Base-by-base conservation (phyloP, 2,888 invertebrate species). In the Cosmia pyralina region DNA sequence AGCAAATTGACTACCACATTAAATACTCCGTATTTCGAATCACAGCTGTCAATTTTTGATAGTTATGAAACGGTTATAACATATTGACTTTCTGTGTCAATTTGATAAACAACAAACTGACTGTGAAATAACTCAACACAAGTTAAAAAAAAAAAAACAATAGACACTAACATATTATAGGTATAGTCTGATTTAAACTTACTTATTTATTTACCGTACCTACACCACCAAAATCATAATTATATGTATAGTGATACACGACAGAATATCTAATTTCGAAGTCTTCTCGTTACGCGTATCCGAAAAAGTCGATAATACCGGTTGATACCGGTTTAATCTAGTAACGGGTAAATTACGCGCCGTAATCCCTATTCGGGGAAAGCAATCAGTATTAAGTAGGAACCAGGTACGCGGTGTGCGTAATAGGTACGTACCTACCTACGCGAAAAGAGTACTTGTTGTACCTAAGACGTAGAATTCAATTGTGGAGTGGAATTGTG, bases 351-450 rank as follows among this genome's bases (percentile, higher is more conserved):
- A 90, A 92, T 92, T 91, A 91, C 90, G 85, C 85, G 75, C 79
- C 86, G 84, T 92, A 92, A 92, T 92, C 92, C 91, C 87, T 85
- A 82, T 88, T 89, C 86, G 82, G 81, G 84, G 85, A 85, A 90
- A 90, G 91, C 90, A 92, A 92, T 92, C 90, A 90, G 88, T 88
- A 88, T 89, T 90, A 90, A 90, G 88, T 89, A 89, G 87, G 80
- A 85, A 84, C 75, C 83, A 86, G 86, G 88, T 89, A 86, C 68
- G 69, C 58, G 64, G 67, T 55, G 74, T 85, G 68, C 79, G 85
- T 85, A 85, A 76, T 71, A 69, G 62, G 82, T 75, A 80, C 62
- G 78, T 75, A 80, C 65, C 44, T 83, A 58, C 68, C 69, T 76
- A 70, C 65, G 59, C 78, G 79, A 78, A 85, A 83, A 82, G 83